Evolutionary conservation across 1,140 invertebrate species (phyloP).

Genomic region (Lasaia peninsularis): DNA sequence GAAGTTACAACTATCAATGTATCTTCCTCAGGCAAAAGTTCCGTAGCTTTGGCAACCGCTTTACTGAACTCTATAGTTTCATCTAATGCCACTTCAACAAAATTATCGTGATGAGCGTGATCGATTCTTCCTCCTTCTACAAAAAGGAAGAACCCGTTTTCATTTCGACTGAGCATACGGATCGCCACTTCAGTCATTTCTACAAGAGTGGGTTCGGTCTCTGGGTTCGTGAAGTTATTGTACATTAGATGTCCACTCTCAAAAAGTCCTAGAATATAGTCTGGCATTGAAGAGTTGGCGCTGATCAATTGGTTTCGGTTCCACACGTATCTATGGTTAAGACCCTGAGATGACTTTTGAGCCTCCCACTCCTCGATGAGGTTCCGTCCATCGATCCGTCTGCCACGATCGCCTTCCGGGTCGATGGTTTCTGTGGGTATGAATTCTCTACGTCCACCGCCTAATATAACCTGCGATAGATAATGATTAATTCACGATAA

Average conservation of each 20-base stretch:
- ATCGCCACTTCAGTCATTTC: slow-evolving; percentile 92
- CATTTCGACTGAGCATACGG: slow-evolving; percentile 85
- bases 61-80: slow-evolving; percentile 80
- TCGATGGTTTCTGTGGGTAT: slow-evolving; percentile 79
- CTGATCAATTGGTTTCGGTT: slow-evolving; percentile 81
- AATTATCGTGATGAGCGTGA: slow-evolving; percentile 87
- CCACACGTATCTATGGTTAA: slow-evolving; percentile 82
- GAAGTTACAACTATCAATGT: slow-evolving; percentile 84
- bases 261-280: slow-evolving; percentile 85
- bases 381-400: slow-evolving; percentile 71
- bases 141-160: slow-evolving; percentile 91
- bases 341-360: slow-evolving; percentile 73
- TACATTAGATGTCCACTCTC: slow-evolving; percentile 66
- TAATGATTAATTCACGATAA: background rate
- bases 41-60: slow-evolving; percentile 65
- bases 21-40: slow-evolving; percentile 68
- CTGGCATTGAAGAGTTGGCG: slow-evolving; percentile 80
- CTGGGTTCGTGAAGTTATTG: slow-evolving; percentile 62
- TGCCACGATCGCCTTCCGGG: slow-evolving; percentile 83
- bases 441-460: slow-evolving; percentile 85
- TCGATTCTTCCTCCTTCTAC: slow-evolving; percentile 93
- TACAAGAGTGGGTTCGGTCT: slow-evolving; percentile 83
- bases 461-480: slow-evolving; percentile 79
- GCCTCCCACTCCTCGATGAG: slow-evolving; percentile 71
- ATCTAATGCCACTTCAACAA: slow-evolving; percentile 80